phyloP scores from a whole-genome alignment of 2,888 invertebrate genomes.

The Drosophila pegasa region DNA sequence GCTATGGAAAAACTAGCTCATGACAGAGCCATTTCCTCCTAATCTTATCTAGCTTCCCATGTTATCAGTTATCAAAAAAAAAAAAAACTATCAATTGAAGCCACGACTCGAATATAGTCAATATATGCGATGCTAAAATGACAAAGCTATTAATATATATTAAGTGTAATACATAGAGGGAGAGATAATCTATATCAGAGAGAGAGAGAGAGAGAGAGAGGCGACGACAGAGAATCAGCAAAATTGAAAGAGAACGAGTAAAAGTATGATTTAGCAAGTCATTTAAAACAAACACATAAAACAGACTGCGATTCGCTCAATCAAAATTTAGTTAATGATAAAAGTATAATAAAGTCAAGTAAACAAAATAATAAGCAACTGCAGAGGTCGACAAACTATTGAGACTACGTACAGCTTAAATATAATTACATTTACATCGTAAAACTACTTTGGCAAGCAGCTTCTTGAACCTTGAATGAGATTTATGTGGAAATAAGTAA shows the following conservation, averaged over 20 bases:
- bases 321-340: no score
- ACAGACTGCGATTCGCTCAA: no score
- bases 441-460: conserved; percentile 22
- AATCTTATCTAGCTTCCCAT: conserved; percentile 47
- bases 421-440: no score
- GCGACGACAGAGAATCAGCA: no score
- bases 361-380: not conserved
- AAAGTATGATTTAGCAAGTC: not conserved
- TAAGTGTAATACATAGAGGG: not conserved
- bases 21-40: conserved; percentile 16
- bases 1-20: not conserved
- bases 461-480: conserved; percentile 46
- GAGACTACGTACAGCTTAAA: conserved; percentile 2
- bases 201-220: not conserved
- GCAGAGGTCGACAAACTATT: not conserved
- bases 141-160: not conserved
- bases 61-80: conserved; percentile 29
- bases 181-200: not conserved
- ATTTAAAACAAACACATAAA: no score
- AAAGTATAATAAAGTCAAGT: no score
- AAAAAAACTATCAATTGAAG: not conserved
- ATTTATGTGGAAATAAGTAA: conserved; percentile 40
- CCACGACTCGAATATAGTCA: not conserved
- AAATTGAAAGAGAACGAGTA: not conserved
- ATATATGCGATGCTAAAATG: not conserved